A percentile compares a stretch with the other conserved stretches of the same genome.
Conservation (phyloP, 2,797 vertebrate genomes). For the Halcyon badia region DNA sequence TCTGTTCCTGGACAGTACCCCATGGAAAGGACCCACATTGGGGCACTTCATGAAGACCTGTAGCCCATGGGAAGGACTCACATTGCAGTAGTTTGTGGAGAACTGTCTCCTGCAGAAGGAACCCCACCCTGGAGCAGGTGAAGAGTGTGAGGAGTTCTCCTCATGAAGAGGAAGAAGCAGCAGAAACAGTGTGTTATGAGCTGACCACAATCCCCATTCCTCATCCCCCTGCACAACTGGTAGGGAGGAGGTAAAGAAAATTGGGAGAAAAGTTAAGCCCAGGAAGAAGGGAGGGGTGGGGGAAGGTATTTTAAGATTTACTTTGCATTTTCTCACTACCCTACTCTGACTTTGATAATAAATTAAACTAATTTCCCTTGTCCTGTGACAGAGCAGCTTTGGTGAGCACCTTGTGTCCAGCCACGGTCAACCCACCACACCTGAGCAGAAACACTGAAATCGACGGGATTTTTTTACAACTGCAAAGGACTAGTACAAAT, state of each 20-base stretch:
- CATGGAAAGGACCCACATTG: background rate
- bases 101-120: background rate
- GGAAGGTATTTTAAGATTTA: background rate
- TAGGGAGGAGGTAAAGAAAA: background rate
- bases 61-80: background rate
- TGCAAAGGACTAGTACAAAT: background rate
- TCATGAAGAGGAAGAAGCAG: background rate
- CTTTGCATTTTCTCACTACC: background rate
- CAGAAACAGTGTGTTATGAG: background rate
- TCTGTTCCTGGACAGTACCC: background rate
- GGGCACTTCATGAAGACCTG: background rate
- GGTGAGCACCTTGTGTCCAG: background rate
- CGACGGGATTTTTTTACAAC: background rate
- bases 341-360: background rate
- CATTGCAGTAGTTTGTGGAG: background rate
- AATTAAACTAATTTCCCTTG: background rate
- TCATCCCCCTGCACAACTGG: too few relatives aligned
- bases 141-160: background rate
- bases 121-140: background rate
- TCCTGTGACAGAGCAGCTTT: background rate
- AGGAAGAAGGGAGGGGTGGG: background rate
- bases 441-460: background rate
- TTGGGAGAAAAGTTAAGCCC: background rate
- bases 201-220: too few relatives aligned
- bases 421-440: background rate